Evolutionary conservation across 2,888 invertebrate species (phyloP).

Genomic region (Malacosoma neustria): DNA sequence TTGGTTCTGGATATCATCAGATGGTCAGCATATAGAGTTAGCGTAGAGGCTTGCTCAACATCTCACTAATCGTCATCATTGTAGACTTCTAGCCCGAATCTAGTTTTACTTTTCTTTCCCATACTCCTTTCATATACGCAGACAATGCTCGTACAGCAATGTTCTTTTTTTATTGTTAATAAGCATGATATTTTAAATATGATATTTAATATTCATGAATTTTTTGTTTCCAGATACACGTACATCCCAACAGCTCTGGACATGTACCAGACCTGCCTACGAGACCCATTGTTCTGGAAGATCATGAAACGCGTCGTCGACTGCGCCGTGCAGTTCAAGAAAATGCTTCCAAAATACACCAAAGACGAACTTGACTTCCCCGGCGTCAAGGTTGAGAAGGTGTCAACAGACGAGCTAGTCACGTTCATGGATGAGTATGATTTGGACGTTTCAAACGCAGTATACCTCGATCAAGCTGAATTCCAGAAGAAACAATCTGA

Average conservation of each 20-base stretch:
- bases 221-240: slow-evolving; percentile 48
- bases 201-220: not conserved
- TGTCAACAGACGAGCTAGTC: slow-evolving; percentile 77
- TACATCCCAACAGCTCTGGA: slow-evolving; percentile 77
- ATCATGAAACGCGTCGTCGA: slow-evolving; percentile 77
- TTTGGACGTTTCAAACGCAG: slow-evolving; percentile 77
- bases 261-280: slow-evolving; percentile 77
- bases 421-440: slow-evolving; percentile 83
- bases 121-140: too few relatives aligned
- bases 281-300: slow-evolving; percentile 84
- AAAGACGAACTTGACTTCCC: slow-evolving; percentile 75
- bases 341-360: slow-evolving; percentile 74
- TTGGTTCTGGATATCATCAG: too few relatives aligned
- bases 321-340: slow-evolving; percentile 76
- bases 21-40: too few relatives aligned
- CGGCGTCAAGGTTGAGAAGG: slow-evolving; percentile 77
- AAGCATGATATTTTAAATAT: too few relatives aligned
- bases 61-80: too few relatives aligned
- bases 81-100: too few relatives aligned
- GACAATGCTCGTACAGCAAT: too few relatives aligned
- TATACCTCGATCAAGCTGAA: slow-evolving; percentile 65
- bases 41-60: too few relatives aligned
- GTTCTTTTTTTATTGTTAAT: too few relatives aligned
- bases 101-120: too few relatives aligned
- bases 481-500: slow-evolving; percentile 64